Evolutionary conservation across 2,797 vertebrate genomes (phyloP).

Genomic region (Spheniscus humboldti): DNA sequence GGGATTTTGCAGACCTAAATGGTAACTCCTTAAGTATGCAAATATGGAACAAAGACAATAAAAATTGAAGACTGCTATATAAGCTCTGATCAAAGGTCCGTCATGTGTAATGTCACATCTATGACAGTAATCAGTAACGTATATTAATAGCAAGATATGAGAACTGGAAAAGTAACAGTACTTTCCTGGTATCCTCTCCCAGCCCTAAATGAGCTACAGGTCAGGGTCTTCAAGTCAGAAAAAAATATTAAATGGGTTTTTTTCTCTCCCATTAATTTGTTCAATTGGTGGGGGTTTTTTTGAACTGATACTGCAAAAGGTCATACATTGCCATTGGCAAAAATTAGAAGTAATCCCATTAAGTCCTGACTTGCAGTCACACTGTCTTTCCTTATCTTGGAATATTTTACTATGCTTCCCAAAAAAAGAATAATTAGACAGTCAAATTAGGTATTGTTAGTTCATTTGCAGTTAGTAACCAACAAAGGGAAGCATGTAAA

Average conservation of each 20-base stretch:
- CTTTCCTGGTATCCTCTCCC: background rate
- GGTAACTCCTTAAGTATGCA: background rate
- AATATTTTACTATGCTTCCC: background rate
- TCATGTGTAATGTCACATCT: background rate
- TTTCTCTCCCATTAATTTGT: background rate
- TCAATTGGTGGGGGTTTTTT: background rate
- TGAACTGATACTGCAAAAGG: background rate
- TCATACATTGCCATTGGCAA: background rate
- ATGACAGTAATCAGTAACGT: background rate
- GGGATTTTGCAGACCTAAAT: background rate
- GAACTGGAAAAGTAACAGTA: background rate
- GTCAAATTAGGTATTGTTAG: background rate
- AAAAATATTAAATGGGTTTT: background rate
- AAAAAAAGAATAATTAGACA: background rate
- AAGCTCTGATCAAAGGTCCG: background rate
- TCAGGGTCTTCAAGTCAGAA: background rate
- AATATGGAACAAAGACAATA: background rate
- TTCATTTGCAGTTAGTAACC: background rate
- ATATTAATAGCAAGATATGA: background rate
- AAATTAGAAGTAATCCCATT: background rate
- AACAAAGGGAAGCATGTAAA: background rate
- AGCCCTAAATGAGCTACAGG: background rate
- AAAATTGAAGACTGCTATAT: background rate
- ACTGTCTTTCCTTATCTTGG: background rate
- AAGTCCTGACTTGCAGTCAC: background rate